These are phyloP conservation scores for Apoda limacodes DNA, from an alignment of 2,888 invertebrate genomes.

Conservation along the genomic window DNA sequence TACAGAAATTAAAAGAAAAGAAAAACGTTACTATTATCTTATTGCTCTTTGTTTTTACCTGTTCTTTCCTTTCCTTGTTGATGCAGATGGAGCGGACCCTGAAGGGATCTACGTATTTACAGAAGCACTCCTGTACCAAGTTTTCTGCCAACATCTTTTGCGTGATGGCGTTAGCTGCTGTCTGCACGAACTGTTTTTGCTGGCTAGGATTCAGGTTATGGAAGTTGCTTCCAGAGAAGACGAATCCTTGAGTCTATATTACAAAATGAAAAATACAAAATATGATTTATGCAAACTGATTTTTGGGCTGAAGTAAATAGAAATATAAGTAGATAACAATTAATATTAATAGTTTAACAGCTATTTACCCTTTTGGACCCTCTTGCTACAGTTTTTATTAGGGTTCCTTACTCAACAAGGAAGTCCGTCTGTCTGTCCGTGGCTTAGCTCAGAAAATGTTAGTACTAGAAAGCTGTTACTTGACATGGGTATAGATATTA, in stretches of 20 bases:
- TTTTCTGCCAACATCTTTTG: conserved; percentile 41
- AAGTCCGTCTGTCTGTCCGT: too few species aligned
- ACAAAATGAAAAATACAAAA: background rate
- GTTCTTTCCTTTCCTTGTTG: conserved; percentile 44
- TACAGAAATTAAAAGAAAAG: too few species aligned
- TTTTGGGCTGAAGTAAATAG: background rate
- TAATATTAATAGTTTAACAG: too few species aligned
- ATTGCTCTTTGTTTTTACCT: conserved; percentile 28
- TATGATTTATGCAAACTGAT: background rate
- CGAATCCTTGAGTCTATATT: conserved; percentile 71
- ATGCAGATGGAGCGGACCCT: conserved; percentile 40
- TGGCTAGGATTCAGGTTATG: conserved; percentile 60
- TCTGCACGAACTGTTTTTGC: conserved; percentile 72
- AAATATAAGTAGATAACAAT: background rate
- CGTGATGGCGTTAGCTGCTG: conserved; percentile 56
- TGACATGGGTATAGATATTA: too few species aligned
- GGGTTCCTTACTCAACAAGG: too few species aligned
- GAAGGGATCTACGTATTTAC: conserved; percentile 40
- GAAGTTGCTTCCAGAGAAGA: conserved; percentile 75
- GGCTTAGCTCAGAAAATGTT: too few species aligned
- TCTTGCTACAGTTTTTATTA: too few species aligned
- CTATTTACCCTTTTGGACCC: too few species aligned
- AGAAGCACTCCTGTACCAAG: conserved; percentile 54
- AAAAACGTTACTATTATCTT: background rate
- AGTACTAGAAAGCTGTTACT: too few species aligned